Evolutionary conservation across 1,140 invertebrate genomes (phyloP), one percentile per base, ranked within the genome.

Genomic region (Conus ventricosus): DNA sequence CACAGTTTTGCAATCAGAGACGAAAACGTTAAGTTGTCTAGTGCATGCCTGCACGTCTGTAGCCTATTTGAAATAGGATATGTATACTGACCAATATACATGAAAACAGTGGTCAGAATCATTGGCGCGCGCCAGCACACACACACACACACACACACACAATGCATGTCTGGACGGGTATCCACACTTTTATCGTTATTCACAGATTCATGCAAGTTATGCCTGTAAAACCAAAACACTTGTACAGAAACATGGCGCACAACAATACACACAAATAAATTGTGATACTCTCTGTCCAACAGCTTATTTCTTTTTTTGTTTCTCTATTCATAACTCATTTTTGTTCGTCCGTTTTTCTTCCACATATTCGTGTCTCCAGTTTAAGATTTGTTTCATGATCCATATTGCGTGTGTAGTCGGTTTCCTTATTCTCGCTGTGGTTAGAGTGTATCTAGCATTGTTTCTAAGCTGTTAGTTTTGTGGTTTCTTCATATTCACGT

Each of bases 1-100:
- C 76, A 13, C 11, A 8, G 13, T 11, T 39, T 0, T 78, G 1
- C 76, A 78, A 39, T 76, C 84, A 85, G 84, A 85, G 84, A 76
- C 63, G 67, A 85, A 85, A 85, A 75, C 7, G 20, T 75, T 7
- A 39, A 17, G 27, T 57, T 76, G 67, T 85, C 39, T 85, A 75
- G 15, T 54, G 67, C 63, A 85, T 84, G 57, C 57, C 63, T n/a
- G 57, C 57, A 60, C 15, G 57, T 6, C 25, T 39, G 23, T 78
- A 20, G 67, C n/a, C n/a, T 25, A 75, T 20, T 75, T 23, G 39
- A 39, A 39, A 39, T 39, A 39, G 39, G 39, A 39, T 39, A 25
- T 75, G 23, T 25, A 75, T 8, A 75, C 67, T 25, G 13, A 75
- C 67, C 11, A 7, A 25, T 75, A 25, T 20, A 75, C 67, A 75